Conservation (phyloP, 1,140 invertebrate genomes). For the Zaprionus inermis region DNA sequence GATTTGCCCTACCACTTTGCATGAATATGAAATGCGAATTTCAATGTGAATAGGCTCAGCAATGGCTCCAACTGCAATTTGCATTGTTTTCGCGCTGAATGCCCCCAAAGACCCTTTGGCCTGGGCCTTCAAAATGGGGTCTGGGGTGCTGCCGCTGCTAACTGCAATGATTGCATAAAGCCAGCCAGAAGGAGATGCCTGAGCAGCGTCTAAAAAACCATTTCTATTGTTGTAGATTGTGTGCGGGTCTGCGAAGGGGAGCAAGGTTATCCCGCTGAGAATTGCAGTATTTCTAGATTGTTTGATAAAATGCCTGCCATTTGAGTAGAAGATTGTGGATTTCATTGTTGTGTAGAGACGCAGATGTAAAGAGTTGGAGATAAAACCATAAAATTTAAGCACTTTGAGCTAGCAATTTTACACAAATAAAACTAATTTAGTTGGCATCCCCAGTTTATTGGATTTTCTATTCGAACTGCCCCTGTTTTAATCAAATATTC, state of each 20-base stretch:
- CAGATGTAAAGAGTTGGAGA: not conserved
- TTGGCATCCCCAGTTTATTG: not conserved
- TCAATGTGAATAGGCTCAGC: slow-evolving; percentile 76
- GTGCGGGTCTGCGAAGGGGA: slow-evolving; percentile 25
- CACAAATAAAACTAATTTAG: not conserved
- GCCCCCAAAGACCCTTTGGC: slow-evolving; percentile 28
- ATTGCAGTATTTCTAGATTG: slow-evolving; percentile 35
- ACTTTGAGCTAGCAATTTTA: not conserved
- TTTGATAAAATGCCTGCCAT: slow-evolving; percentile 38
- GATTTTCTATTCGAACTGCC: not conserved
- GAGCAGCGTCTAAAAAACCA: slow-evolving; percentile 29
- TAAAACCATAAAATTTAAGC: slow-evolving; percentile 1
- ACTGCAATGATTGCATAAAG: slow-evolving; percentile 76
- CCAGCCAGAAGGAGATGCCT: slow-evolving; percentile 37
- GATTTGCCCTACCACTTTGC: slow-evolving; percentile 62
- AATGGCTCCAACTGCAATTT: slow-evolving; percentile 59
- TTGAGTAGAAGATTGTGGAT: slow-evolving; percentile 28
- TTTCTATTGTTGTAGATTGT: slow-evolving; percentile 22
- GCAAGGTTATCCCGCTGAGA: slow-evolving; percentile 49
- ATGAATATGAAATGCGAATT: slow-evolving; percentile 72
- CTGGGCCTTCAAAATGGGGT: slow-evolving; percentile 11
- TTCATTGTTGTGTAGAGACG: slow-evolving; percentile 14
- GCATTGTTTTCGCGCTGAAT: slow-evolving; percentile 71
- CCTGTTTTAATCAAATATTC: not conserved
- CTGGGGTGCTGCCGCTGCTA: slow-evolving; percentile 13